These are phyloP conservation scores for Coregonus clupeaformis DNA, from an alignment of 2,113 vertebrate genomes.

Conservation along the genomic window DNA sequence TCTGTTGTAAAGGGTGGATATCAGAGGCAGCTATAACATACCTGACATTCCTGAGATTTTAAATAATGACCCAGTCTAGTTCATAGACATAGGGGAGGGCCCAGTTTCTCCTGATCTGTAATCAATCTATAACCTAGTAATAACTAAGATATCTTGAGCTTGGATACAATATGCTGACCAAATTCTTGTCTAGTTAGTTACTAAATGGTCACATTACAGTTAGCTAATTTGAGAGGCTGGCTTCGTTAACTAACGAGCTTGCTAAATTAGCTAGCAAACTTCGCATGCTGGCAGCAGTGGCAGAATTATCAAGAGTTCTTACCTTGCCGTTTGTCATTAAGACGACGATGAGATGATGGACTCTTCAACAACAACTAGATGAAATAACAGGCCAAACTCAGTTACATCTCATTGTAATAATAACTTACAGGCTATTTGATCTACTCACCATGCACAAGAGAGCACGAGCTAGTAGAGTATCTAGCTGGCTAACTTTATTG, in stretches of 20 bases:
- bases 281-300: too few relatives aligned
- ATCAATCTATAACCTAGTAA: background rate
- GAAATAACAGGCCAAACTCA: conserved; percentile 24
- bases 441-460: too few relatives aligned
- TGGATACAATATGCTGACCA: too few relatives aligned
- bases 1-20: conserved; percentile 1
- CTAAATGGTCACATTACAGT: too few relatives aligned
- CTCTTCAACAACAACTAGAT: background rate
- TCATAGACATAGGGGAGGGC: conserved; percentile 3
- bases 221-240: too few relatives aligned
- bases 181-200: too few relatives aligned
- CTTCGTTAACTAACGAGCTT: too few relatives aligned
- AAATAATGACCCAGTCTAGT: conserved; percentile 3
- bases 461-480: background rate
- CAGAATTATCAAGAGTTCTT: conserved; percentile 11
- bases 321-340: conserved; percentile 38
- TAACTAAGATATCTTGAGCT: background rate
- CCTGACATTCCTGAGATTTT: conserved; percentile 37
- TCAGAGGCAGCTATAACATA: conserved; percentile 21
- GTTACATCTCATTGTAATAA: conserved; percentile 31
- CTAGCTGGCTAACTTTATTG: background rate
- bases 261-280: too few relatives aligned
- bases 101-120: background rate
- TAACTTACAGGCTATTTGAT: too few relatives aligned
- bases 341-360: conserved; percentile 4